These are phyloP conservation scores for Drosophila falleni DNA, from an alignment of 2,888 invertebrate species.

Conservation along the genomic window DNA sequence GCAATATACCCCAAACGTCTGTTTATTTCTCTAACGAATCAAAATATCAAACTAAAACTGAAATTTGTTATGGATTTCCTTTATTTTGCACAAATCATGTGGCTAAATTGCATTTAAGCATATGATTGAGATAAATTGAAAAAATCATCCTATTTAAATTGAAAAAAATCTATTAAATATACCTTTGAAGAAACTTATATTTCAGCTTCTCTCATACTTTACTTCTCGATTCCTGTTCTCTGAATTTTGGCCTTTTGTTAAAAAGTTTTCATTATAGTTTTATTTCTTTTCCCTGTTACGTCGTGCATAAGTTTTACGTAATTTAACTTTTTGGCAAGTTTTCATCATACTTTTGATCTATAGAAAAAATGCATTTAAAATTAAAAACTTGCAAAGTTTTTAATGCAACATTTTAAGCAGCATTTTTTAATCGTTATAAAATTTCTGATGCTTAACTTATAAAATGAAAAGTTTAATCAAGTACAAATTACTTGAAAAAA, in stretches of 20 bases:
- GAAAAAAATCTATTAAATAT: not conserved
- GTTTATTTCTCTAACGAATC: constrained; percentile 13
- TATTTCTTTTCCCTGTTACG: constrained; percentile 21
- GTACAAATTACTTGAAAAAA: constrained; percentile 40
- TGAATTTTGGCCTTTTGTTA: constrained; percentile 32
- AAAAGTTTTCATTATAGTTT: constrained; percentile 47
- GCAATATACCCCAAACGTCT: constrained; percentile 38
- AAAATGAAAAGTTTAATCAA: constrained; percentile 29
- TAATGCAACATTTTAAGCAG: constrained; percentile 38
- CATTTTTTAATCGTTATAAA: constrained; percentile 37
- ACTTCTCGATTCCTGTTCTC: not conserved
- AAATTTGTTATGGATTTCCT: constrained; percentile 35
- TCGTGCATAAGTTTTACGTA: constrained; percentile 65
- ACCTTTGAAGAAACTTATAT: not conserved
- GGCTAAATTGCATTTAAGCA: constrained; percentile 6
- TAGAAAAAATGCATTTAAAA: constrained; percentile 19
- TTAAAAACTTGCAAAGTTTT: constrained; percentile 52
- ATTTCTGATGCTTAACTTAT: constrained; percentile 19
- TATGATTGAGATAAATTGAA: not conserved
- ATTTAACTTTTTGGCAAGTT: constrained; percentile 72
- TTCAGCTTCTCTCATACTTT: not conserved
- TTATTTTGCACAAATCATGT: constrained; percentile 13
- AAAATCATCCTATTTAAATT: not conserved
- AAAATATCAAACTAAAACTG: constrained; percentile 2
- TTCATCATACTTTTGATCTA: constrained; percentile 49